Percentiles rank a stretch among this genome's conserved stretches.
phyloP scores from a whole-genome alignment of 1,140 invertebrate genomes.

The Cherax destructor region DNA sequence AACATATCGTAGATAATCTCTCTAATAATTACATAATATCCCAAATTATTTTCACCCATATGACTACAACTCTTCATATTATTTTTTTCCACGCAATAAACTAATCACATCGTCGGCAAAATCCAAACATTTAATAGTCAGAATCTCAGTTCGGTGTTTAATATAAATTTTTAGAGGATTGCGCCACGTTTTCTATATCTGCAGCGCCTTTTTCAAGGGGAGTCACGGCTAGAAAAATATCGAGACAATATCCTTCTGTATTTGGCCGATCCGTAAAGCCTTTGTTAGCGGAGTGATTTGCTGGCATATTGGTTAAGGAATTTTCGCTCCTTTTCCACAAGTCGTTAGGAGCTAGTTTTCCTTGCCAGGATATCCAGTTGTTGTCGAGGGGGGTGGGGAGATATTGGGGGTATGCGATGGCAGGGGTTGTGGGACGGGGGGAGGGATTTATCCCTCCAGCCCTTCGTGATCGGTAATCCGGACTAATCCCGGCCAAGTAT shows the following conservation, averaged over 20 bases:
- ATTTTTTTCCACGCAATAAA: no score
- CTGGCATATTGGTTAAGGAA: not conserved
- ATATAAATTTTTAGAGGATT: no score
- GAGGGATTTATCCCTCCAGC: not conserved
- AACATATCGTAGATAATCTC: no score
- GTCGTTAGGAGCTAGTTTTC: not conserved
- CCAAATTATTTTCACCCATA: no score
- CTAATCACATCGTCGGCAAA: no score
- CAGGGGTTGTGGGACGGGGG: not conserved
- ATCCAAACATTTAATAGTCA: no score
- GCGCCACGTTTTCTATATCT: no score
- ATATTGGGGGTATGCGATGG: no score
- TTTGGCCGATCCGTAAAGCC: not conserved
- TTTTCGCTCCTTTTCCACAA: not conserved
- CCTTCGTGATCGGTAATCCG: slow-evolving; percentile 12
- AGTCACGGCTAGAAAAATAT: not conserved
- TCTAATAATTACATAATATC: no score
- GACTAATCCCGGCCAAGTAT: slow-evolving; percentile 15
- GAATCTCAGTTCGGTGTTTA: no score
- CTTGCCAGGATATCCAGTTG: not conserved
- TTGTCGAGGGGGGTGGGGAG: not conserved
- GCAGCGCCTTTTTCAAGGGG: no score
- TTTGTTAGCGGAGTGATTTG: slow-evolving; percentile 7
- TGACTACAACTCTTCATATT: no score
- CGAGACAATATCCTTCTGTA: slow-evolving; percentile 10